phyloP scores from a whole-genome alignment of 2,888 invertebrate genomes.

The Bombyx huttoni region DNA sequence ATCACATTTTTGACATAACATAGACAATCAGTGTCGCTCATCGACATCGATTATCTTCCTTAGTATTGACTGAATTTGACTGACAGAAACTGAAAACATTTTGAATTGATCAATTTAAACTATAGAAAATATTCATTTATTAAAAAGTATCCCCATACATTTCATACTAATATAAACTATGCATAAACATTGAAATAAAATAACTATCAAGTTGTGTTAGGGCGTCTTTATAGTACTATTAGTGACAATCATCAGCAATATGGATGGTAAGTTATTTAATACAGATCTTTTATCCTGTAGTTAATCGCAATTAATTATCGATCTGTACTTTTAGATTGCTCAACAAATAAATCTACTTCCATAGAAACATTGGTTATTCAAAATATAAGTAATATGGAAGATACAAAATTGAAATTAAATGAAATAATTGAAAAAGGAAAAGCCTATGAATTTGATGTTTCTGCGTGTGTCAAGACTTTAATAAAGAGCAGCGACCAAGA shows the following conservation, averaged over 20 bases:
- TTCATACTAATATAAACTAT: too few relatives aligned
- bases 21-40: too few relatives aligned
- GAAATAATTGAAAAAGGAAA: conserved; percentile 54
- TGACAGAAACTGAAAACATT: too few relatives aligned
- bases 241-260: conserved; percentile 10
- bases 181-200: too few relatives aligned
- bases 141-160: too few relatives aligned
- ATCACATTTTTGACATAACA: too few relatives aligned
- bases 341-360: conserved; percentile 50
- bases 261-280: conserved; percentile 26
- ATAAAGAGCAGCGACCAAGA: conserved; percentile 55
- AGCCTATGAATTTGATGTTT: conserved; percentile 59
- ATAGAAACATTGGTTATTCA: conserved; percentile 51
- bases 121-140: too few relatives aligned
- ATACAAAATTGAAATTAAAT: conserved; percentile 56
- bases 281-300: background rate
- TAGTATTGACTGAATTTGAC: too few relatives aligned
- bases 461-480: conserved; percentile 50
- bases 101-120: too few relatives aligned
- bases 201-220: too few relatives aligned
- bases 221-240: too few relatives aligned
- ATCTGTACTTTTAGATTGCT: conserved; percentile 27
- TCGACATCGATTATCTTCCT: too few relatives aligned
- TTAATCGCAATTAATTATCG: background rate
- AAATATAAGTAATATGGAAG: conserved; percentile 46